Percentiles rank a stretch among this genome's conserved stretches.
These are phyloP conservation scores for Panulirus ornatus DNA, from an alignment of 1,140 invertebrate species.

Conservation along the genomic window DNA sequence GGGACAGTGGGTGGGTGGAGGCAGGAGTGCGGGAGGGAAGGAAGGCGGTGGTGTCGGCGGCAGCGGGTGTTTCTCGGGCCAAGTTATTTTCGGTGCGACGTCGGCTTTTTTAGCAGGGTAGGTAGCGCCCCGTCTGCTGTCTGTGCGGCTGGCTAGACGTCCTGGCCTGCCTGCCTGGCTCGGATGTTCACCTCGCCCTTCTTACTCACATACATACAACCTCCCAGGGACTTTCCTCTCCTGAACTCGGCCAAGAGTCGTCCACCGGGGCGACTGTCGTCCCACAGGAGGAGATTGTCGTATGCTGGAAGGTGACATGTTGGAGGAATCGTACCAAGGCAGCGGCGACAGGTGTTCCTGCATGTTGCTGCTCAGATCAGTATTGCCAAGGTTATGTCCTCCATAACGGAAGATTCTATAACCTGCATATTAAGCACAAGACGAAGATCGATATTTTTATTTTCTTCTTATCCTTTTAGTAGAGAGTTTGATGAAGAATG, in stretches of 20 bases:
- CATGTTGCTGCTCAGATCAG: conserved; percentile 8
- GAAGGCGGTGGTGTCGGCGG: conserved; percentile 19
- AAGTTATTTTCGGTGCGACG: conserved; percentile 49
- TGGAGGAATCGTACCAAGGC: conserved; percentile 27
- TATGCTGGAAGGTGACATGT: neutral
- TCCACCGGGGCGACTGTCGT: neutral
- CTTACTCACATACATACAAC: neutral
- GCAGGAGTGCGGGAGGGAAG: neutral
- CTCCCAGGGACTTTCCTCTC: conserved; percentile 14
- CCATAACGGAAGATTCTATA: neutral
- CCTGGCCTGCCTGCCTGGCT: neutral
- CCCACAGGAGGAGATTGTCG: neutral
- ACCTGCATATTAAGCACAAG: neutral
- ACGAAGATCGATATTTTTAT: neutral
- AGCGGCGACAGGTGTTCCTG: neutral
- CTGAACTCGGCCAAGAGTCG: neutral
- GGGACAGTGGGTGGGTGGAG: neutral
- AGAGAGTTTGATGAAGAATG: neutral
- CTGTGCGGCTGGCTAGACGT: conserved; percentile 30
- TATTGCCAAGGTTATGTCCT: conserved; percentile 8
- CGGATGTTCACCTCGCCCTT: neutral
- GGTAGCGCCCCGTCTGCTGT: conserved; percentile 37
- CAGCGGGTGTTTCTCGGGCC: conserved; percentile 39
- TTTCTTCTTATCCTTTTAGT: neutral
- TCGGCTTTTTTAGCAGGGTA: conserved; percentile 42